These are phyloP conservation scores for Rhopalosiphum maidis DNA, from an alignment of 1,140 invertebrate genomes.

Conservation along the genomic window DNA sequence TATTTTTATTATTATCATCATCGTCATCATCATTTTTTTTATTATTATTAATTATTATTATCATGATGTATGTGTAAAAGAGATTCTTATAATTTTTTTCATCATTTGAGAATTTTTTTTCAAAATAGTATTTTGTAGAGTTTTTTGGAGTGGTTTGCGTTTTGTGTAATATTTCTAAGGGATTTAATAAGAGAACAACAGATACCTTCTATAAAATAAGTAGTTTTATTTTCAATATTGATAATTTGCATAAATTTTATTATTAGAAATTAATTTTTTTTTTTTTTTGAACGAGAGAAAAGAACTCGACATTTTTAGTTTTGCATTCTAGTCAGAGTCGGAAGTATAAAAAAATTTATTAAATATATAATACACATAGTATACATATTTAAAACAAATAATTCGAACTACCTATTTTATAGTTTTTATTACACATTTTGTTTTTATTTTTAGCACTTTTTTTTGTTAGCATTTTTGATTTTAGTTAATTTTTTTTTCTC, in stretches of 20 bases:
- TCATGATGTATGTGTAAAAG: slow-evolving; percentile 2
- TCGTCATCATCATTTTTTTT: slow-evolving; percentile 18
- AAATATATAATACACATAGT: not conserved
- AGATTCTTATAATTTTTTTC: slow-evolving; percentile 5
- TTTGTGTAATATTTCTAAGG: slow-evolving; percentile 24
- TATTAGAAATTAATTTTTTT: not conserved
- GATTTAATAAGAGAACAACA: not conserved
- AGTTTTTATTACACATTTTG: slow-evolving; percentile 51
- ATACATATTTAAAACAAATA: slow-evolving; percentile 23
- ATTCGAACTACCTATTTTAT: slow-evolving; percentile 51
- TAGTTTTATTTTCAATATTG: slow-evolving; percentile 18
- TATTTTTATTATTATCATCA: slow-evolving; percentile 18
- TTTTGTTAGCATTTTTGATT: slow-evolving; percentile 28
- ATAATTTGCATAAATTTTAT: not conserved
- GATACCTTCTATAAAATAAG: slow-evolving; percentile 40
- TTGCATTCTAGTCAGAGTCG: slow-evolving; percentile 51
- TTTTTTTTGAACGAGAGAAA: not conserved
- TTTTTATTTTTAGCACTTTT: slow-evolving; percentile 52
- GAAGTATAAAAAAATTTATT: slow-evolving; percentile 22
- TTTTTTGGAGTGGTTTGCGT: slow-evolving; percentile 32
- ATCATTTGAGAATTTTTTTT: slow-evolving; percentile 5
- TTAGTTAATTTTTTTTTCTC: slow-evolving; percentile 39
- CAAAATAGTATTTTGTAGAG: slow-evolving; percentile 30
- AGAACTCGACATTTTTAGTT: slow-evolving; percentile 32
- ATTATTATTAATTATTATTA: slow-evolving; percentile 28